Percentiles rank a stretch among this genome's conserved stretches.
Evolutionary conservation across 1,140 invertebrate species (phyloP).

Genomic region (Hyphantria cunea): DNA sequence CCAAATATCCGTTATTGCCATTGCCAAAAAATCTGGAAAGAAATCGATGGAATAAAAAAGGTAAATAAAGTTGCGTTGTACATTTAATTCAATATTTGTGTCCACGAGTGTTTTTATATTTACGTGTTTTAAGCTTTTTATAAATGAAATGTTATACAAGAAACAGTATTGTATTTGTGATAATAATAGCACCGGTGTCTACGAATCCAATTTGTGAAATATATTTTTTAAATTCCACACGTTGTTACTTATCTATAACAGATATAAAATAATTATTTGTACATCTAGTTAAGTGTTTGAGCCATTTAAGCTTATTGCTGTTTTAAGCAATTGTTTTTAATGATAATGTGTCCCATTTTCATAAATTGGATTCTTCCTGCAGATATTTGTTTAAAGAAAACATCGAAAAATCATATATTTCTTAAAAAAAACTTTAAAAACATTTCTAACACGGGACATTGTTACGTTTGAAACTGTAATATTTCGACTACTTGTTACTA

Average conservation of each 20-base stretch:
- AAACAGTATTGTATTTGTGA: slow-evolving; percentile 70
- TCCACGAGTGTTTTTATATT: slow-evolving; percentile 49
- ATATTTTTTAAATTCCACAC: slow-evolving; percentile 42
- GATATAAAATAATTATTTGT: slow-evolving; percentile 46
- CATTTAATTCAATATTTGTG: too few relatives aligned
- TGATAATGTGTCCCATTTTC: slow-evolving; percentile 42
- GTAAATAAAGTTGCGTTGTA: too few relatives aligned
- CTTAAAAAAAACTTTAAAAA: slow-evolving; percentile 14
- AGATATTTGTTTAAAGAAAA: slow-evolving; percentile 33
- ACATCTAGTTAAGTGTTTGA: slow-evolving; percentile 51
- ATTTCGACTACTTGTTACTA: slow-evolving; percentile 13
- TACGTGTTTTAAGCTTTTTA: slow-evolving; percentile 69
- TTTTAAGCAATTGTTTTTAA: slow-evolving; percentile 59
- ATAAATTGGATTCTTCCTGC: slow-evolving; percentile 64
- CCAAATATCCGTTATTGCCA: too few relatives aligned
- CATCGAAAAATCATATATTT: slow-evolving; percentile 49
- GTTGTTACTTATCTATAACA: slow-evolving; percentile 43
- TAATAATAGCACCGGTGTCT: slow-evolving; percentile 49
- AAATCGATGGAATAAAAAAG: too few relatives aligned
- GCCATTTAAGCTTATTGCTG: slow-evolving; percentile 57
- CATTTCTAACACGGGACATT: slow-evolving; percentile 19
- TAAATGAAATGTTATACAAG: slow-evolving; percentile 55
- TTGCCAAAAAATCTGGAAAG: too few relatives aligned
- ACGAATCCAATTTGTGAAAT: slow-evolving; percentile 66
- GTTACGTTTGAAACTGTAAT: slow-evolving; percentile 12